Base-by-base conservation (phyloP, 2,888 invertebrate genomes). In the Furcula furcula region DNA sequence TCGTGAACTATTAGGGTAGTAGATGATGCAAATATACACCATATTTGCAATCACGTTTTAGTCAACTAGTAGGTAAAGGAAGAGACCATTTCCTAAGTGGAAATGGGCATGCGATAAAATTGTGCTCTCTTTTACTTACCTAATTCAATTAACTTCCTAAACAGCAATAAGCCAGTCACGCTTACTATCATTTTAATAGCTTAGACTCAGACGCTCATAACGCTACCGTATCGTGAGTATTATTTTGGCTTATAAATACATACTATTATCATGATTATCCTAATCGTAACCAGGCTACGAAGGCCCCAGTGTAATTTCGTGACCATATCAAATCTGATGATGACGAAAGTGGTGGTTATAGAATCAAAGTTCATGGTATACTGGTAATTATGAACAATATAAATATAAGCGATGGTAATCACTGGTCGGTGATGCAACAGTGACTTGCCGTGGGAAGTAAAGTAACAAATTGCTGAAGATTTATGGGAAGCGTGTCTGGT, bases 141-240 rank as follows among this genome's bases (percentile, higher is more conserved):
- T 42, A 39, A 43, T 48, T 45, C 14, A 51, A 41, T 46, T 39
- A 39, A 48, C 40, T 61, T 66, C 61, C 58, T 60, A 49, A 40
- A 40, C 23, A 29, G 34, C 33, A 33, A 35, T 38, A 36, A 44
- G 31, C 42, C 46, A 52, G 58, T 58, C 65, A 59, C 64, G 57
- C 55, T 55, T 59, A 34, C 64, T 65, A 62, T 62, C 64, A 52
- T 51, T 30, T 33, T 34, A 48, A 53, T 55, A 55, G 65, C 64
- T 67, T 68, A 66, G 59, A 53, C 55, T 34, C 46, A 52, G 42
- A 53, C 46, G 34, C 30, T 39, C 46, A 42, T 48, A 35, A 54
- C 47, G 39, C 36, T 32, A 34, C 35, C 39, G 38, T 45, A 33
- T 48, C 55, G 57, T 63, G 59, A 46, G 63, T 47, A 47, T 25